Evolutionary conservation across 2,113 vertebrate species (phyloP).

Genomic region (Campylomormyrus numenius): DNA sequence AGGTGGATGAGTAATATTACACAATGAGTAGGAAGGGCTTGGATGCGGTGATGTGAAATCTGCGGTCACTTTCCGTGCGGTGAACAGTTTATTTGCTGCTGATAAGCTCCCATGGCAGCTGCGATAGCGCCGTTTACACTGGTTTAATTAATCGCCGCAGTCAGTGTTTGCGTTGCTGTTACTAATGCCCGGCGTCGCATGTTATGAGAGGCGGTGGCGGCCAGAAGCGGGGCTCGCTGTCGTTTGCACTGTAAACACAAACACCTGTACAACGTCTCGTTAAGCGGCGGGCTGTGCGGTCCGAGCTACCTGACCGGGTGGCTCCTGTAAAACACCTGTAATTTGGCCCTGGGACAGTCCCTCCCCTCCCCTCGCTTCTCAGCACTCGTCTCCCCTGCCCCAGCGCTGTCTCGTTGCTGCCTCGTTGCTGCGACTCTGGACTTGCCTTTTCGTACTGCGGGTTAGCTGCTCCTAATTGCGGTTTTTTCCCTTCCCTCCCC

Average conservation of each 20-base stretch:
- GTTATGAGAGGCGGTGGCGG: not conserved
- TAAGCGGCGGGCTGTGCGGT: not conserved
- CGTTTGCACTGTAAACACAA: constrained; percentile 37
- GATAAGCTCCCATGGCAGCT: not conserved
- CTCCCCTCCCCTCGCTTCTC: not conserved
- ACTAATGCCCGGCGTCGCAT: not conserved
- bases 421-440: not conserved
- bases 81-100: not conserved
- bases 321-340: constrained; percentile 42
- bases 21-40: not conserved
- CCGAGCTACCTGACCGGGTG: constrained; percentile 27
- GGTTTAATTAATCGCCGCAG: not conserved
- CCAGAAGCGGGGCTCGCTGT: constrained; percentile 16
- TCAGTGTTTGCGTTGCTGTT: not conserved
- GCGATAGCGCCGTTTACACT: not conserved
- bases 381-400: not conserved
- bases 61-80: not conserved
- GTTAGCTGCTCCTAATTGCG: constrained; percentile 23
- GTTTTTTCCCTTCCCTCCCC: constrained; percentile 6
- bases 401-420: not conserved
- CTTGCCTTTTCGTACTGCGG: not conserved
- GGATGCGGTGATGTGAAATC: not conserved
- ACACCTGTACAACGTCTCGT: constrained; percentile 4
- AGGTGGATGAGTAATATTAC: not conserved
- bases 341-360: constrained; percentile 21